A percentile compares a stretch with the other conserved stretches of the same genome.
These are phyloP conservation scores for Phrynocephalus versicolor DNA, from an alignment of 2,113 vertebrate genomes.

Conservation along the genomic window DNA sequence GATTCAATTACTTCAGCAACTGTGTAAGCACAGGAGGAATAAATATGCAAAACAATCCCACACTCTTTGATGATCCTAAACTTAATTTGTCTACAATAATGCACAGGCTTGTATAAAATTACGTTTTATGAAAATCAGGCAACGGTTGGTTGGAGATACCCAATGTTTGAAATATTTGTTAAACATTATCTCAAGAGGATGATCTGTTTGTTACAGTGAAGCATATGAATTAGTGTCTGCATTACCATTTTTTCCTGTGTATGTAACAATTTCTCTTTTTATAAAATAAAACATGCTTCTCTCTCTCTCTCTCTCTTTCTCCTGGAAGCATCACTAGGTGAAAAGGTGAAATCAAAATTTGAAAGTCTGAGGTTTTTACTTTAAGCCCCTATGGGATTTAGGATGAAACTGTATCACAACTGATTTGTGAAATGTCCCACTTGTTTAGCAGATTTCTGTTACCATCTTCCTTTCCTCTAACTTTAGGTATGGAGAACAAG, in stretches of 20 bases:
- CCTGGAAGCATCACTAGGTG: constrained; percentile 19
- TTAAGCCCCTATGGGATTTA: background rate
- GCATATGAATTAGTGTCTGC: constrained; percentile 51
- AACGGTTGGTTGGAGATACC: constrained; percentile 56
- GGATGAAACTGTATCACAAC: background rate
- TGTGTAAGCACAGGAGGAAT: constrained; percentile 63
- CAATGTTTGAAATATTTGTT: constrained; percentile 66
- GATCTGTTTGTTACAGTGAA: constrained; percentile 62
- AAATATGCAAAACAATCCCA: constrained; percentile 59
- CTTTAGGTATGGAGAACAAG: background rate
- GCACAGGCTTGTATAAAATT: constrained; percentile 47
- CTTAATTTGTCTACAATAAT: constrained; percentile 50
- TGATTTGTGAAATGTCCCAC: background rate
- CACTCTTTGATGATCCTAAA: constrained; percentile 50
- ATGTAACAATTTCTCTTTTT: constrained; percentile 43
- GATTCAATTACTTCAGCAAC: constrained; percentile 67
- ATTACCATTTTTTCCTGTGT: constrained; percentile 57
- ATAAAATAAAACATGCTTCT: background rate
- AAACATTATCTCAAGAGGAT: constrained; percentile 65
- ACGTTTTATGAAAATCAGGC: constrained; percentile 45
- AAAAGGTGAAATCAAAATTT: constrained; percentile 22
- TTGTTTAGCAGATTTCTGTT: background rate
- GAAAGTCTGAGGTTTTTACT: background rate
- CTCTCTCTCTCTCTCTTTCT: background rate
- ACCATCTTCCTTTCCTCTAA: background rate